These are phyloP conservation scores for Drosophila grimshawi DNA, from an alignment of 1,140 invertebrate species.

Conservation along the genomic window DNA sequence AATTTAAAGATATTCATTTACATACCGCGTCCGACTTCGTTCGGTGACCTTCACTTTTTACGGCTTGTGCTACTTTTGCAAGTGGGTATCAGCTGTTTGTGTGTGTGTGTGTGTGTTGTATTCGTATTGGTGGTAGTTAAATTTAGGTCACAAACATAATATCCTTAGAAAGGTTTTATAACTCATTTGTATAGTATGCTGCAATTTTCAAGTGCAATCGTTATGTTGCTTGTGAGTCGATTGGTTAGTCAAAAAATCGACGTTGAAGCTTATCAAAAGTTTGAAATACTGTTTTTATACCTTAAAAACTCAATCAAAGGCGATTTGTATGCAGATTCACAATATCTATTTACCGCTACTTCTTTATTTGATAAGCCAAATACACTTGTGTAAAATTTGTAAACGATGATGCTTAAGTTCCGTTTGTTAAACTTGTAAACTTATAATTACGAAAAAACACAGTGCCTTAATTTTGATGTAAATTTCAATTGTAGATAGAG, in stretches of 20 bases:
- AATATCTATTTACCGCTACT: slow-evolving; percentile 10
- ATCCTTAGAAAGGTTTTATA: slow-evolving; percentile 29
- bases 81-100: slow-evolving; percentile 36
- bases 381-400: slow-evolving; percentile 21
- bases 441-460: slow-evolving; percentile 19
- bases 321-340: slow-evolving; percentile 4
- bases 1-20: not conserved
- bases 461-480: slow-evolving; percentile 43
- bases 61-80: slow-evolving; percentile 39
- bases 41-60: slow-evolving; percentile 41
- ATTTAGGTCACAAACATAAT: slow-evolving; percentile 45
- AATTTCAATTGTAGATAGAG: slow-evolving; percentile 40
- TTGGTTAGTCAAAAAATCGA: not conserved
- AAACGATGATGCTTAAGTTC: slow-evolving; percentile 15
- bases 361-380: slow-evolving; percentile 5
- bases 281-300: not conserved
- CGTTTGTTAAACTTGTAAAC: slow-evolving; percentile 22
- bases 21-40: slow-evolving; percentile 33
- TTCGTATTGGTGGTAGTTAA: slow-evolving; percentile 20
- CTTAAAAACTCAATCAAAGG: not conserved
- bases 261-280: not conserved
- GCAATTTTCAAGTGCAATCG: slow-evolving; percentile 5
- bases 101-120: slow-evolving; percentile 3
- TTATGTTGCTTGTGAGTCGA: not conserved
- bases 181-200: slow-evolving; percentile 8